Evolutionary conservation across 2,888 invertebrate genomes (phyloP), one percentile per base, ranked within the genome.

Genomic region (Caenorhabditis imperialis): DNA sequence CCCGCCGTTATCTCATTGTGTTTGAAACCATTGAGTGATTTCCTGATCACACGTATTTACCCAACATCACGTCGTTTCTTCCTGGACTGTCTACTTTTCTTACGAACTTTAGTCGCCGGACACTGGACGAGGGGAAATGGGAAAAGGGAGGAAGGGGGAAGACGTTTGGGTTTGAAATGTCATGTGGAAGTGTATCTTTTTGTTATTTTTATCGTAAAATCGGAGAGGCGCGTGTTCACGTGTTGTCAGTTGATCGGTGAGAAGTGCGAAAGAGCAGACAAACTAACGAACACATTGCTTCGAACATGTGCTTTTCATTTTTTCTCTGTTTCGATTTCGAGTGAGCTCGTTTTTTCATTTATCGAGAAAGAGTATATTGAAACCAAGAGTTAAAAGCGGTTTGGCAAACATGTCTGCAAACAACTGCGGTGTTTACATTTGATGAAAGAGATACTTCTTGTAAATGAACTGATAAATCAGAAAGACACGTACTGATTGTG

Each of bases 141-240:
- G 22, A 35, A 47, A 16, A 22, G 42, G 16, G 47, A 23, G 38
- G 23, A 30, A 22, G 18, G 33, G 33, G 16, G 38, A 27, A n/a
- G n/a, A n/a, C n/a, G n/a, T n/a, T n/a, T n/a, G n/a, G n/a, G n/a
- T n/a, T n/a, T n/a, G 27, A 58, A 48, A 51, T 25, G 40, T 57
- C 65, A 57, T 48, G 57, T 50, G 57, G 51, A 23, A n/a, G 37
- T 51, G 57, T 50, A 50, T 57, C 30, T 65, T 40, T 47, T 47
- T 57, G 67, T 67, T 67, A 55, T 57, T 67, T 67, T 51, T 57
- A 57, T 57, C 67, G 67, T 67, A 65, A 57, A 25, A 27, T 44
- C 50, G 50, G 25, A 50, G 57, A 67, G 27, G 45, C 44, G 27
- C 33, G 35, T 7, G 23, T 55, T 65, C 67, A 67, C 67, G 67